Conservation (phyloP, 2,113 vertebrate genomes). For the Salvelinus namaycush region DNA sequence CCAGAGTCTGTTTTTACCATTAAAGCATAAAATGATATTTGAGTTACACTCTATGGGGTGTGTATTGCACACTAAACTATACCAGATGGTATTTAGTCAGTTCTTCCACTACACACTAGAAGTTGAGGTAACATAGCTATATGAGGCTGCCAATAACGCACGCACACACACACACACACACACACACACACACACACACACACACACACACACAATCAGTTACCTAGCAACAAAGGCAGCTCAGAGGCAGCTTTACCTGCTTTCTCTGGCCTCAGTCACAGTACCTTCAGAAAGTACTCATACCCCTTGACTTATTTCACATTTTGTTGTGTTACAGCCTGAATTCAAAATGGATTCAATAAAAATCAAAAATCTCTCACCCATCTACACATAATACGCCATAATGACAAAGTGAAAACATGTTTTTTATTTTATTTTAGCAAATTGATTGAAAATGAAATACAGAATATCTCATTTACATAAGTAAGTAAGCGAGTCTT, state of each 20-base stretch:
- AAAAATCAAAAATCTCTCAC: no score
- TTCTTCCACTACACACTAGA: not conserved
- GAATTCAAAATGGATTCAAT: no score
- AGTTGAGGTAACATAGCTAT: no score
- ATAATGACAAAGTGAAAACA: no score
- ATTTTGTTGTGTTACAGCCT: no score
- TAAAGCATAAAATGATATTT: not conserved
- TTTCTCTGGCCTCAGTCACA: conserved; percentile 21
- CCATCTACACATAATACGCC: no score
- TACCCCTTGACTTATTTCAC: no score
- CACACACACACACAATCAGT: conserved; percentile 26
- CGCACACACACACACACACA: not conserved
- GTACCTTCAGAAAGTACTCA: not conserved
- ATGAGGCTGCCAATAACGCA: conserved; percentile 1
- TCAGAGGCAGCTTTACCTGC: conserved; percentile 7
- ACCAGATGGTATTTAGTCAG: conserved; percentile 46
- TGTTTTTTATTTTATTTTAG: no score
- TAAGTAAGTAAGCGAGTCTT: no score
- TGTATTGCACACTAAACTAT: conserved; percentile 19
- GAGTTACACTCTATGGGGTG: not conserved
- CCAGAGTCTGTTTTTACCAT: conserved; percentile 27
- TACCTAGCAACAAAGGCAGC: conserved; percentile 49
- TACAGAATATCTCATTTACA: no score
- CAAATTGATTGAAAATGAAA: no score
- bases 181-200: conserved; percentile 9